Base-by-base conservation (phyloP, 1,140 invertebrate species). In the Littorina saxatilis region DNA sequence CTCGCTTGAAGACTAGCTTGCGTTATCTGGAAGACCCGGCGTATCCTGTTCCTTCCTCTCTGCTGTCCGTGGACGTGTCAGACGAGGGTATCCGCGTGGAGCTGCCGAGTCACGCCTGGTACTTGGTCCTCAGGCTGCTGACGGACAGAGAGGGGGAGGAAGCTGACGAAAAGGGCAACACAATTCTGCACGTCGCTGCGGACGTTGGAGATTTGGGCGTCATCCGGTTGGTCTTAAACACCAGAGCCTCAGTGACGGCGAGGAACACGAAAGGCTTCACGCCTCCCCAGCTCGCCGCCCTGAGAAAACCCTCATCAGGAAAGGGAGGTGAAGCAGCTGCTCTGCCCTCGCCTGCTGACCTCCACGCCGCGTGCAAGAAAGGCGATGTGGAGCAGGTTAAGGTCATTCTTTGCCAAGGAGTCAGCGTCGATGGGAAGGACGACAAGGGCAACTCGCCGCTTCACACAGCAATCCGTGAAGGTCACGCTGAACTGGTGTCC, bases 131-230 rank as follows among this genome's bases (percentile, higher is more conserved):
- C 4, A 73, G 70, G 20, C 40, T 73, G 39, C 70, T 73, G 40
- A 52, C 70, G 5, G 70, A 73, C 43, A 73, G 37, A 32, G 70
- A 73, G 40, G 20, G 5, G 70, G 70, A 73, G 29, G 70, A 73
- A 43, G 50, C 23, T 3, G 70, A 73, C 29, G 23, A 50, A 43
- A 39, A 43, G 13, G 70, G 39, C 70, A 73, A 73, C 70, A 73
- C 70, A 7, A 17, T 73, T 27, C 70, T 73, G 70, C 70, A 73
- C 70, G 5, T 73, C 2, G 70, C 70, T 9, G 40, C 70, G 3
- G 20, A 23, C 13, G 43, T 5, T 20, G 17, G 7, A 47, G 70
- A 73, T 11, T 3, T n/a, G 9, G 40, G 50, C 11, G n/a, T 32
- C 70, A 37, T 73, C 66, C 37, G 35, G 66, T 3, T 39, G 1